These are phyloP conservation scores for Phalacrocorax brasilianus DNA, from an alignment of 2,113 vertebrate species.

Conservation along the genomic window DNA sequence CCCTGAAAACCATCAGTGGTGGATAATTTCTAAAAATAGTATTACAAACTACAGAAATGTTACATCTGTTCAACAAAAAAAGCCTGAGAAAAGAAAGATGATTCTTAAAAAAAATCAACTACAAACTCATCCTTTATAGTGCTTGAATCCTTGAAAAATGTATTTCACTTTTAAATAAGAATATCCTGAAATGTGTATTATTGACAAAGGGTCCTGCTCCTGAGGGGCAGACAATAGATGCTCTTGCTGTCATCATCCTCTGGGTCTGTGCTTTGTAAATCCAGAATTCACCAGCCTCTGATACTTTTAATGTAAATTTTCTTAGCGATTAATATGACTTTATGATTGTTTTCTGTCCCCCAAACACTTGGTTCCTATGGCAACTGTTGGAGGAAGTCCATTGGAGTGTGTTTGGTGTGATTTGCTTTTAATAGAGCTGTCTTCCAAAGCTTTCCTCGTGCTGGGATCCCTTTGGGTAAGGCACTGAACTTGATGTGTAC, in stretches of 20 bases:
- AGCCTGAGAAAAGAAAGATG: not conserved
- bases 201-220: not conserved
- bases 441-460: not conserved
- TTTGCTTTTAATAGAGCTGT: not conserved
- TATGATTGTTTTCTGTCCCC: not conserved
- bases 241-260: not conserved
- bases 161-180: not conserved
- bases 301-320: not conserved
- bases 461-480: not conserved
- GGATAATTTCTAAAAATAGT: constrained; percentile 38
- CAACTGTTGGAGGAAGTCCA: not conserved
- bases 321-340: not conserved
- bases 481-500: not conserved
- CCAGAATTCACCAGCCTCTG: not conserved
- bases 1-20: not conserved
- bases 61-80: constrained; percentile 23
- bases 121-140: not conserved
- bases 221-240: not conserved
- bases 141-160: not conserved
- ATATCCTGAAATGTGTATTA: not conserved
- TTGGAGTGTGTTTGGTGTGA: not conserved
- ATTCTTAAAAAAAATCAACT: not conserved
- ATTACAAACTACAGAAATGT: not conserved
- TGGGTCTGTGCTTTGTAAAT: not conserved
- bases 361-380: not conserved